These are phyloP conservation scores for Bradypodion pumilum DNA, from an alignment of 2,797 vertebrate species.

Conservation along the genomic window DNA sequence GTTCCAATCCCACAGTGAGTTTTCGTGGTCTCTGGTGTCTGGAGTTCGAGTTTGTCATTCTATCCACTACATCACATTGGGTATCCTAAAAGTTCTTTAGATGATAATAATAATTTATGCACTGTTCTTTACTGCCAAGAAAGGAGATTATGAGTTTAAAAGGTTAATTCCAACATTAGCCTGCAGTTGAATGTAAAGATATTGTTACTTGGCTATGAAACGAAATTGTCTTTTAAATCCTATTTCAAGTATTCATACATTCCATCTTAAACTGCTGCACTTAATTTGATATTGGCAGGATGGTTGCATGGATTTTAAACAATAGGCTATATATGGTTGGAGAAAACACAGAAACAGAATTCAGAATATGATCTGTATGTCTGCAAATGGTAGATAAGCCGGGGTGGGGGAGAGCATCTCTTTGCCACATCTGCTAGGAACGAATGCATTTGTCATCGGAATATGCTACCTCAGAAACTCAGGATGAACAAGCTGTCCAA, in stretches of 20 bases:
- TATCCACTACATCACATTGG: too few relatives aligned
- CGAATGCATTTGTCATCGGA: conserved; percentile 60
- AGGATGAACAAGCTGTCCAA: conserved; percentile 54
- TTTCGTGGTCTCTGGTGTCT: too few relatives aligned
- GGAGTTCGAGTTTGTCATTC: too few relatives aligned
- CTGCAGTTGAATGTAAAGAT: conserved; percentile 49
- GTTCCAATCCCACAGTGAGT: too few relatives aligned
- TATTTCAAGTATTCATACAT: conserved; percentile 71
- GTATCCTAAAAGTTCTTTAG: too few relatives aligned
- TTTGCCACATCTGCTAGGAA: conserved; percentile 61
- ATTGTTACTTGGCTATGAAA: conserved; percentile 67
- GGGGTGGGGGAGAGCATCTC: conserved; percentile 65
- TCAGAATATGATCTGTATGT: conserved; percentile 64
- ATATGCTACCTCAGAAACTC: conserved; percentile 53
- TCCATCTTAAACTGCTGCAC: conserved; percentile 69
- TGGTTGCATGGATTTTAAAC: conserved; percentile 67
- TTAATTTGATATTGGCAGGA: conserved; percentile 77
- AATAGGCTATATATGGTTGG: conserved; percentile 51
- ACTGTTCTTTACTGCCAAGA: conserved; percentile 51
- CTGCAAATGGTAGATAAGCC: conserved; percentile 63
- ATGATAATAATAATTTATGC: neutral
- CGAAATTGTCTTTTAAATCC: conserved; percentile 67
- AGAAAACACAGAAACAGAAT: conserved; percentile 57
- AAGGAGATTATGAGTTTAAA: conserved; percentile 41
- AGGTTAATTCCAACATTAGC: conserved; percentile 53